These are phyloP conservation scores for Nebria ingens DNA, from an alignment of 1,140 invertebrate genomes.

Conservation along the genomic window DNA sequence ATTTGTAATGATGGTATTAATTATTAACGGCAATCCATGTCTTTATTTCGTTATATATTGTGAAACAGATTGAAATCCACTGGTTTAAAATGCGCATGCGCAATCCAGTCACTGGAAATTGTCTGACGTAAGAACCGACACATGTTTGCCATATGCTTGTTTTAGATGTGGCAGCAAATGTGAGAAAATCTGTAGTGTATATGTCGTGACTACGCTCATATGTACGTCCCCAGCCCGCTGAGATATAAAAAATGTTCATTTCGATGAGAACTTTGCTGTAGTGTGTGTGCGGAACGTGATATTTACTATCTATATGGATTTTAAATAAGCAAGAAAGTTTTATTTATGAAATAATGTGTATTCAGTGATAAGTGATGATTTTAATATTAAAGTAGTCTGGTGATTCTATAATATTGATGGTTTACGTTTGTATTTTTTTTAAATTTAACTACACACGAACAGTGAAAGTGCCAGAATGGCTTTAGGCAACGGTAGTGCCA, in stretches of 20 bases:
- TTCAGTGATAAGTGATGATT: not conserved
- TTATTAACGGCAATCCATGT: too few relatives aligned
- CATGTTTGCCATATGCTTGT: too few relatives aligned
- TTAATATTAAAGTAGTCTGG: not conserved
- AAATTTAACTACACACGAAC: not conserved
- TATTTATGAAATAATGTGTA: not conserved
- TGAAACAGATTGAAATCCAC: too few relatives aligned
- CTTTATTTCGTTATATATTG: too few relatives aligned
- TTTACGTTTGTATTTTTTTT: too few relatives aligned
- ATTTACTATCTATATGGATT: not conserved
- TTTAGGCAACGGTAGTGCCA: conserved; percentile 34
- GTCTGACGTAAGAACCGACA: not conserved
- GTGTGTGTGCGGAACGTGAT: not conserved
- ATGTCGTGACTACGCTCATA: not conserved
- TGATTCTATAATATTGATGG: too few relatives aligned
- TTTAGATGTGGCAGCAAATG: not conserved
- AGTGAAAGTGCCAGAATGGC: conserved; percentile 24
- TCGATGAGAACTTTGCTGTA: not conserved
- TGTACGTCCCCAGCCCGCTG: not conserved
- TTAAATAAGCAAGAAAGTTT: not conserved
- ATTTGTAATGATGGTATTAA: too few relatives aligned
- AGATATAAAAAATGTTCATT: not conserved
- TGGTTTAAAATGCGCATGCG: not conserved
- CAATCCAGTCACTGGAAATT: not conserved
- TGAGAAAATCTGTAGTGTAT: not conserved